These are phyloP conservation scores for Xanthostigma xanthostigma DNA, from an alignment of 2,888 invertebrate species.

Conservation along the genomic window DNA sequence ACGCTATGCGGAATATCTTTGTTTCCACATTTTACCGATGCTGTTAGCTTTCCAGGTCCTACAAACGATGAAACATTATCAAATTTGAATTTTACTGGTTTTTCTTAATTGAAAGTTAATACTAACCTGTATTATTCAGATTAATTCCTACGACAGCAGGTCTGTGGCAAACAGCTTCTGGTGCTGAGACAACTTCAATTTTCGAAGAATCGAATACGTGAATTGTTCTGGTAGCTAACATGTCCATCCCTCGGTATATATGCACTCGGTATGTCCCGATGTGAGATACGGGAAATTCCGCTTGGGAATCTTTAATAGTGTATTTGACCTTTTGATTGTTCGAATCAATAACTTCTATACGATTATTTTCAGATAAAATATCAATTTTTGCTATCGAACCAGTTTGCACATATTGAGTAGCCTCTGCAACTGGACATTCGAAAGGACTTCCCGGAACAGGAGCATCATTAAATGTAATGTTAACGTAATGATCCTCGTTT, in stretches of 20 bases:
- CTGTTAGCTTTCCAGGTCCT: constrained; percentile 71
- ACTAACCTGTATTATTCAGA: constrained; percentile 19
- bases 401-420: constrained; percentile 58
- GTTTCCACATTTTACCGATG: constrained; percentile 67
- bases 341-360: constrained; percentile 49
- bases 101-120: neutral
- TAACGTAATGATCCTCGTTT: constrained; percentile 79
- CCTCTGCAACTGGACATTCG: constrained; percentile 53
- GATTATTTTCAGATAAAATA: constrained; percentile 44
- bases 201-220: constrained; percentile 63
- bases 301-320: constrained; percentile 24
- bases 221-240: constrained; percentile 25
- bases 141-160: constrained; percentile 64
- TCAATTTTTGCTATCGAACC: constrained; percentile 44
- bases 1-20: constrained; percentile 70
- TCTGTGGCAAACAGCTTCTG: constrained; percentile 63
- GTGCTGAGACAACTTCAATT: constrained; percentile 22
- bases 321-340: constrained; percentile 37
- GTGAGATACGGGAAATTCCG: constrained; percentile 38
- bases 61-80: constrained; percentile 43
- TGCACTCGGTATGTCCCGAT: constrained; percentile 5
- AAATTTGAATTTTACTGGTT: neutral
- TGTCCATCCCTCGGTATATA: constrained; percentile 16
- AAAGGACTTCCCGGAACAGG: constrained; percentile 83
- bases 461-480: constrained; percentile 88